Base-by-base conservation (phyloP, 2,888 invertebrate species). In the Biston stratarius region DNA sequence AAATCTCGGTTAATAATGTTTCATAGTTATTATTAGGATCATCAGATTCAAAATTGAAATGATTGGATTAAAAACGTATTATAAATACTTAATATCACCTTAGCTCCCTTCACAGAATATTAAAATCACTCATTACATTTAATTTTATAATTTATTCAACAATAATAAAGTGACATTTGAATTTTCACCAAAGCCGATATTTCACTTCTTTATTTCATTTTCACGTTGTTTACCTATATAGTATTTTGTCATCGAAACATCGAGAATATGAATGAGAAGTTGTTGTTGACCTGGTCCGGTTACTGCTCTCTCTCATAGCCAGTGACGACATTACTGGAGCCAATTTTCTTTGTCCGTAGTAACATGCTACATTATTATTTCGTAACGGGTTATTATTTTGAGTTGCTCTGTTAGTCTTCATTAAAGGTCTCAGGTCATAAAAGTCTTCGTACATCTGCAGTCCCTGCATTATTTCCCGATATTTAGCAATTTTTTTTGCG, bases 391-490 rank as follows among this genome's bases (percentile, higher is more conserved):
- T 92, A 70, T 92, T 92, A 5, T 86, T 90, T 33, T 67, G 67
- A n/a, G 67, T 67, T 34, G 93, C 93, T 70, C 92, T 83, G 66
- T 88, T 91, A 0, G 88, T 78, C 68, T 83, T 91, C 0, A 72
- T 67, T 3, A 85, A 83, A 6, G 82, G 79, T 59, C 84, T 83
- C 15, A 85, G 15, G 36, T 86, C 85, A 11, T 79, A 79, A 38
- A 89, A 74, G 71, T 89, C 88, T 0, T 89, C 88, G 63, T 85
- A 89, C 73, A 84, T 83, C 72, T 84, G 75, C 11, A 90, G 74
- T 36, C 82, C 84, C 45, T 84, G 78, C 84, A 93, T 90, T 49
- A 93, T 90, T 77, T 92, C 91, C 33, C 79, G 82, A 72, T 92
- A 92, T 64, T 85, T 87, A 0, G 82, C 83, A 14, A 87, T 24